Evolutionary conservation across 2,113 vertebrate species (phyloP).

Genomic region (Pelodiscus sinensis): DNA sequence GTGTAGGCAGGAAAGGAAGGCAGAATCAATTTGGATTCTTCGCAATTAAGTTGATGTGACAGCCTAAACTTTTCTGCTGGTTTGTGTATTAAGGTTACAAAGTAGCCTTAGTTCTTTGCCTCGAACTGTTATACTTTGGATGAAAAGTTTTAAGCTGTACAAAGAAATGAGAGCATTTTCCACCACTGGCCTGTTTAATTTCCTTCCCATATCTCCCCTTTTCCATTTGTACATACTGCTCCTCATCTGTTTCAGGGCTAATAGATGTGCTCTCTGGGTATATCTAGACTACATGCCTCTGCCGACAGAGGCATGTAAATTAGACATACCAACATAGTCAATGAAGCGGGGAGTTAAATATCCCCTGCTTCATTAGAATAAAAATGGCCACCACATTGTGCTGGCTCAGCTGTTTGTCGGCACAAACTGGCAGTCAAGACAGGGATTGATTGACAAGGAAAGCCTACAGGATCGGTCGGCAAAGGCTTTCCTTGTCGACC

Average conservation of each 20-base stretch:
- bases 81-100: slow-evolving; percentile 31
- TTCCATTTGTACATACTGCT: neutral
- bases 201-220: neutral
- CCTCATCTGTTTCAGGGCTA: slow-evolving; percentile 6
- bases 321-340: no score
- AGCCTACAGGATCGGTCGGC: no score
- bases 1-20: slow-evolving; percentile 45
- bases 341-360: no score
- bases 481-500: no score
- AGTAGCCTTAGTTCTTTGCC: neutral
- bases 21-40: slow-evolving; percentile 36
- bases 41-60: slow-evolving; percentile 33
- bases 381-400: no score
- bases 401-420: no score
- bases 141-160: neutral
- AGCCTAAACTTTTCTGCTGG: slow-evolving; percentile 2
- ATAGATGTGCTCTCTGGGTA: neutral
- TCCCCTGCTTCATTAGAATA: no score
- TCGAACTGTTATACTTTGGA: neutral
- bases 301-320: no score
- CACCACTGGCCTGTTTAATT: neutral
- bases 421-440: no score
- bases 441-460: no score
- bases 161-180: neutral
- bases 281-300: no score